phyloP scores from a whole-genome alignment of 2,888 invertebrate genomes.

The Nebria salina region DNA sequence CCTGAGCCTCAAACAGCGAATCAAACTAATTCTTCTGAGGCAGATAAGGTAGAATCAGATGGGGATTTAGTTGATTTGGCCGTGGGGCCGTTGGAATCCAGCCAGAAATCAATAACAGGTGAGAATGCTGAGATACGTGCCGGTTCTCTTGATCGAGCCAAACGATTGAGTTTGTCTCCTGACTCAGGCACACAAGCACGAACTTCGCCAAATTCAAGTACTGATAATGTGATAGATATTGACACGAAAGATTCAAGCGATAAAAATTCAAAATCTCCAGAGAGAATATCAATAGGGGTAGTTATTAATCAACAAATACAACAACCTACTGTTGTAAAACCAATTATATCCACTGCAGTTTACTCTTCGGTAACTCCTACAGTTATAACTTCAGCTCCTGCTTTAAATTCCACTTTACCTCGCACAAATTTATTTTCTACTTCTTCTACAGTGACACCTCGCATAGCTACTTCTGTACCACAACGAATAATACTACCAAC shows the following conservation, averaged over 20 bases:
- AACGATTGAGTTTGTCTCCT: conserved; percentile 36
- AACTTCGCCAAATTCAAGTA: conserved; percentile 34
- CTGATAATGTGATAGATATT: conserved; percentile 55
- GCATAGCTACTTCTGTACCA: conserved; percentile 56
- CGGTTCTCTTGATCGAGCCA: conserved; percentile 69
- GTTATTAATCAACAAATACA: conserved; percentile 54
- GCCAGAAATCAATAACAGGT: conserved; percentile 63
- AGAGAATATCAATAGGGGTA: conserved; percentile 52
- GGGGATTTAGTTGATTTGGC: conserved; percentile 46
- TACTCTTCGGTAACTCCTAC: conserved; percentile 57
- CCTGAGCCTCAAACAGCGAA: conserved; percentile 61
- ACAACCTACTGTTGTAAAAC: conserved; percentile 55
- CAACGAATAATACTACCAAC: conserved; percentile 66
- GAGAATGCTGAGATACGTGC: conserved; percentile 64
- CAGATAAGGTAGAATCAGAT: conserved; percentile 44
- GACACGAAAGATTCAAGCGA: conserved; percentile 47
- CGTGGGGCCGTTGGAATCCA: conserved; percentile 60
- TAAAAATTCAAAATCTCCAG: conserved; percentile 50
- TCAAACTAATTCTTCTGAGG: conserved; percentile 21
- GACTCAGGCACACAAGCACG: conserved; percentile 31
- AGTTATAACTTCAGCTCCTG: conserved; percentile 58
- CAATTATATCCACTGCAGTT: conserved; percentile 57
- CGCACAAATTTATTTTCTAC: conserved; percentile 60
- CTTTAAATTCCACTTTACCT: conserved; percentile 54
- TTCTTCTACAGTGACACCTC: conserved; percentile 54